These are phyloP conservation scores for Dynastes tityus DNA, from an alignment of 2,888 invertebrate species.

Conservation along the genomic window DNA sequence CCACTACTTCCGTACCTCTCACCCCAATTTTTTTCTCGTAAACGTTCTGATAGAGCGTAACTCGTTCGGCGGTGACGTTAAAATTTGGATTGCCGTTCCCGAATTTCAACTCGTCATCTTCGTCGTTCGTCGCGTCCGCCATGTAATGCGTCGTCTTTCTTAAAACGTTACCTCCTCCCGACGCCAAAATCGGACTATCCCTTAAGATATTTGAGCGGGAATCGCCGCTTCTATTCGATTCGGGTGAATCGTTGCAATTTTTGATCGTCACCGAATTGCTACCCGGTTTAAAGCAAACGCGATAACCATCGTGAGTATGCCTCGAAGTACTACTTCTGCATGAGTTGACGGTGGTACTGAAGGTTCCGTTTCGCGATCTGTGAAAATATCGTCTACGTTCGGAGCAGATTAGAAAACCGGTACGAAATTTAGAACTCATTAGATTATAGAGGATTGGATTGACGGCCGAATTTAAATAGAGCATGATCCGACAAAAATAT, in stretches of 20 bases:
- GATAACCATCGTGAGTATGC: conserved; percentile 64
- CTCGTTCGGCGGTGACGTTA: conserved; percentile 50
- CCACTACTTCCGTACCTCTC: conserved; percentile 28
- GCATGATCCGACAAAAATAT: conserved; percentile 89
- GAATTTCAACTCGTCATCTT: conserved; percentile 48
- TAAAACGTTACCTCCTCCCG: conserved; percentile 9
- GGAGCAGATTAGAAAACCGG: conserved; percentile 83
- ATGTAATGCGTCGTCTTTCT: conserved; percentile 15
- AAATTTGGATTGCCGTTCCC: conserved; percentile 49
- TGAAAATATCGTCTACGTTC: conserved; percentile 72
- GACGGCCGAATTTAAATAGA: conserved; percentile 91
- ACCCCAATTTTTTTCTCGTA: conserved; percentile 28
- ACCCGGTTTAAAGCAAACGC: conserved; percentile 64
- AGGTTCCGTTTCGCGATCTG: conserved; percentile 71
- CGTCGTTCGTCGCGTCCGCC: conserved; percentile 28
- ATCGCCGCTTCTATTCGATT: conserved; percentile 75
- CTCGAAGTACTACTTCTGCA: conserved; percentile 66
- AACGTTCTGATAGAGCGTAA: conserved; percentile 48
- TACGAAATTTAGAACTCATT: conserved; percentile 92
- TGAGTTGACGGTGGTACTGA: conserved; percentile 74
- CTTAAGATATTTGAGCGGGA: conserved; percentile 57
- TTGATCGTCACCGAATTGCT: conserved; percentile 65
- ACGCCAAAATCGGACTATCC: conserved; percentile 51
- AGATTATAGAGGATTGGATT: conserved; percentile 94
- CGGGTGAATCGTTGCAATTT: conserved; percentile 67